These are phyloP conservation scores for Neuroscelio doddi DNA, from an alignment of 2,888 invertebrate species.

Conservation along the genomic window DNA sequence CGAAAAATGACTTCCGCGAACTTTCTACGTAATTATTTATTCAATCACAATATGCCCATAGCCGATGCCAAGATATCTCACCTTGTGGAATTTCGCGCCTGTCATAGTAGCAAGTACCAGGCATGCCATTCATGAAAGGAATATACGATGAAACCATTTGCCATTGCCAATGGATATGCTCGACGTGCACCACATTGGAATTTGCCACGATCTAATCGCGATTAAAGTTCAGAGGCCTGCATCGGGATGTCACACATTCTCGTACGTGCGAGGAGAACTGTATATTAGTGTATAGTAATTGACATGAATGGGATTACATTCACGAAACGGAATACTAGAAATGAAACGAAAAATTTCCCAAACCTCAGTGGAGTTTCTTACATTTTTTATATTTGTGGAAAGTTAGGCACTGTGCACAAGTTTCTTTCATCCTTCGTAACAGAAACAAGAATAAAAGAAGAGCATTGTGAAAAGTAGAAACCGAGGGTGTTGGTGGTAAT, in stretches of 20 bases:
- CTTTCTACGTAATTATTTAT: constrained; percentile 9
- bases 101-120: constrained; percentile 22
- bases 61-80: constrained; percentile 15
- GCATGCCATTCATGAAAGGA: constrained; percentile 64
- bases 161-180: constrained; percentile 57
- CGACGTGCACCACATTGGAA: constrained; percentile 67
- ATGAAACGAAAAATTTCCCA: too few species aligned
- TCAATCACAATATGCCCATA: neutral
- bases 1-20: constrained; percentile 3
- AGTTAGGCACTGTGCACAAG: too few species aligned
- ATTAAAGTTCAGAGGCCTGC: constrained; percentile 57
- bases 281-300: too few species aligned
- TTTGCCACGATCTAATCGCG: constrained; percentile 61
- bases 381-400: too few species aligned
- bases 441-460: too few species aligned
- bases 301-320: constrained; percentile 31
- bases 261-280: constrained; percentile 19
- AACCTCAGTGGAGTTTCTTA: neutral
- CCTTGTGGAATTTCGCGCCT: constrained; percentile 40
- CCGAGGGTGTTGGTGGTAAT: too few species aligned
- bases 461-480: too few species aligned
- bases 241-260: constrained; percentile 39
- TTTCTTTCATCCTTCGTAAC: too few species aligned
- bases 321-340: too few species aligned
- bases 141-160: constrained; percentile 61